A percentile compares a stretch with the other conserved stretches of the same genome.
phyloP scores from a whole-genome alignment of 1,140 invertebrate genomes.

The Propsilocerus akamusi region DNA sequence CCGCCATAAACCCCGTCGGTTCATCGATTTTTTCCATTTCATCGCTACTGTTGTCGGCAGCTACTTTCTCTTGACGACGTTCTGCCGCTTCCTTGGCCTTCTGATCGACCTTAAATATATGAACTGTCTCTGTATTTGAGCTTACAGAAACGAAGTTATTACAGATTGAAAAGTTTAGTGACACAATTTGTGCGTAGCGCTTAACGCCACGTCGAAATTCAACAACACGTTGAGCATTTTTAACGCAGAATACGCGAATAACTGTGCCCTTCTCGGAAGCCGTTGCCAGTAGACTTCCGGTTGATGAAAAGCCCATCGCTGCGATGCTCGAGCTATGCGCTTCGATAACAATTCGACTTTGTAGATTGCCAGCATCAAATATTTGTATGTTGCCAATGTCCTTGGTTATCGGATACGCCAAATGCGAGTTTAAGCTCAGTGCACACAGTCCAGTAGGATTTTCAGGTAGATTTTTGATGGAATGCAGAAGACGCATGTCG shows the following conservation, averaged over 20 bases:
- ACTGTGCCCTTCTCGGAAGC: slow-evolving; percentile 96
- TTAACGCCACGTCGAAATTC: slow-evolving; percentile 94
- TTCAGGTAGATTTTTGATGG: slow-evolving; percentile 90
- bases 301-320: slow-evolving; percentile 79
- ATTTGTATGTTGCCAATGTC: slow-evolving; percentile 92
- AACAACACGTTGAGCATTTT: slow-evolving; percentile 74
- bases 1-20: slow-evolving; percentile 8
- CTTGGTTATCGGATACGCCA: slow-evolving; percentile 91
- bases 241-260: slow-evolving; percentile 83
- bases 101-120: slow-evolving; percentile 73
- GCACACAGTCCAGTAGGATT: slow-evolving; percentile 87
- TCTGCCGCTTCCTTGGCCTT: slow-evolving; percentile 15
- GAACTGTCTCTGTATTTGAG: slow-evolving; percentile 96
- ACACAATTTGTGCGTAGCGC: slow-evolving; percentile 82
- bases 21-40: neutral
- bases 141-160: slow-evolving; percentile 80
- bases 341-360: slow-evolving; percentile 84
- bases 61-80: slow-evolving; percentile 12
- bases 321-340: slow-evolving; percentile 94
- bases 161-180: slow-evolving; percentile 81
- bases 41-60: neutral
- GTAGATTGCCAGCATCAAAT: slow-evolving; percentile 88
- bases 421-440: slow-evolving; percentile 73
- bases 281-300: slow-evolving; percentile 75
- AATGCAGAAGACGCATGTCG: slow-evolving; percentile 97